Conservation (phyloP, 1,140 invertebrate genomes). For the Oryzaephilus surinamensis region DNA sequence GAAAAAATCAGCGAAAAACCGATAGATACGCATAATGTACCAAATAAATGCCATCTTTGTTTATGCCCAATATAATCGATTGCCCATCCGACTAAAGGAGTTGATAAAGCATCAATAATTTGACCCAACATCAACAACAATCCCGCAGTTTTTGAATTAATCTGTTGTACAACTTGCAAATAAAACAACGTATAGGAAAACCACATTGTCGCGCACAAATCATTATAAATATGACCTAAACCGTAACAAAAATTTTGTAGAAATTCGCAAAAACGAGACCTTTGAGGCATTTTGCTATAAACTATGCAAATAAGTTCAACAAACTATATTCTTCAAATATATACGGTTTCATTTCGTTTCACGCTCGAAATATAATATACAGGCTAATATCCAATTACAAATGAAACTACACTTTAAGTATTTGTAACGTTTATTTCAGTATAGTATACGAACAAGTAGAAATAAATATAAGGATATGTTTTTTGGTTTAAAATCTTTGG, state of each 20-base stretch:
- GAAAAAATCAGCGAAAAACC: constrained; percentile 76
- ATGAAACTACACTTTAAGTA: no score
- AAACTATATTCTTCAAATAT: no score
- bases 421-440: no score
- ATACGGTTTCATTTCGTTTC: no score
- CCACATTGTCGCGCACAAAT: constrained; percentile 86
- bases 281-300: no score
- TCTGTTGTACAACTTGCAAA: constrained; percentile 64
- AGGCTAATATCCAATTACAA: no score
- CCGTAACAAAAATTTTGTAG: constrained; percentile 56
- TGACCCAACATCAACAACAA: constrained; percentile 68
- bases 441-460: no score
- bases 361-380: no score
- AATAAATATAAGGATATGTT: no score
- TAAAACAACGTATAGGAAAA: constrained; percentile 87
- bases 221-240: constrained; percentile 83
- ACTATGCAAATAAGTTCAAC: no score
- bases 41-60: constrained; percentile 79
- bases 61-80: constrained; percentile 64
- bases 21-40: constrained; percentile 52
- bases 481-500: no score
- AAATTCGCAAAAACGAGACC: no score
- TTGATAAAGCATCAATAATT: constrained; percentile 74
- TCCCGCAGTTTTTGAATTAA: constrained; percentile 66
- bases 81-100: constrained; percentile 74